Percentiles rank a stretch among this genome's conserved stretches.
phyloP scores from a whole-genome alignment of 2,888 invertebrate genomes.

The Serrognathus titanus region DNA sequence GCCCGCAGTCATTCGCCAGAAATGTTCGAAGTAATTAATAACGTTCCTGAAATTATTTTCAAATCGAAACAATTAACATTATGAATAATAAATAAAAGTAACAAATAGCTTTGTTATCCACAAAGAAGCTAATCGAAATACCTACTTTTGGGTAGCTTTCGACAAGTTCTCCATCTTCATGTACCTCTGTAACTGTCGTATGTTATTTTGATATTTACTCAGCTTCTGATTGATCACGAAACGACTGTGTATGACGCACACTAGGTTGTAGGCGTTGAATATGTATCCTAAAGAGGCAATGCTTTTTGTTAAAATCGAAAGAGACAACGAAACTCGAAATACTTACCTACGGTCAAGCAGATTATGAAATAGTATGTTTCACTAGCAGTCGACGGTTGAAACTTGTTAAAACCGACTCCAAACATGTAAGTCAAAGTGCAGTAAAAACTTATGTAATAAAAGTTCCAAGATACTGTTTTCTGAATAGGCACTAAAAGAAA shows the following conservation, averaged over 20 bases:
- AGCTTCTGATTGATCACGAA: slow-evolving; percentile 27
- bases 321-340: background rate
- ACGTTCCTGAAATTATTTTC: slow-evolving; percentile 17
- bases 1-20: slow-evolving; percentile 32
- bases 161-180: slow-evolving; percentile 24
- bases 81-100: background rate
- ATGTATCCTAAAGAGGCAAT: slow-evolving; percentile 23
- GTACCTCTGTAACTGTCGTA: slow-evolving; percentile 26
- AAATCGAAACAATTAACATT: too few relatives aligned
- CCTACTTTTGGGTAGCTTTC: slow-evolving; percentile 23
- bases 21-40: slow-evolving; percentile 29
- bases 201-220: slow-evolving; percentile 27
- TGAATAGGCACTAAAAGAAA: background rate
- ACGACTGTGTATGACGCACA: slow-evolving; percentile 27
- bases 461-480: background rate
- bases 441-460: slow-evolving; percentile 6
- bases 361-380: slow-evolving; percentile 20
- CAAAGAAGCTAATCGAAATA: too few relatives aligned
- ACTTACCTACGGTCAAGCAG: slow-evolving; percentile 19
- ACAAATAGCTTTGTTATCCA: too few relatives aligned
- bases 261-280: slow-evolving; percentile 29
- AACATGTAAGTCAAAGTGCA: slow-evolving; percentile 5
- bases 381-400: slow-evolving; percentile 6
- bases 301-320: background rate
- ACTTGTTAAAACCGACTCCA: slow-evolving; percentile 17